Base-by-base conservation (phyloP, 2,797 vertebrate genomes). In the Cirrhinus mrigala region DNA sequence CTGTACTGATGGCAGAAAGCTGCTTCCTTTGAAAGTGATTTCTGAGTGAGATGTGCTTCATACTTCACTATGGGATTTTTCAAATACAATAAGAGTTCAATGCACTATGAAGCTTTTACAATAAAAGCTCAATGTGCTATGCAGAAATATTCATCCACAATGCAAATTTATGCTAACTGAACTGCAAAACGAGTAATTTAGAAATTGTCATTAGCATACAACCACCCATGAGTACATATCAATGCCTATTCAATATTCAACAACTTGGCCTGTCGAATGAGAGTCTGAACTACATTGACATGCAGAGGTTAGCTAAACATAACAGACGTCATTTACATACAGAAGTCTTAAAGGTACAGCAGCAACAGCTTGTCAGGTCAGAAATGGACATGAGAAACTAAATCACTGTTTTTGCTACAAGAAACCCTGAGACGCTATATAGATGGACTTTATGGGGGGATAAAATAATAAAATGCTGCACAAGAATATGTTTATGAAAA, bases 131-230 rank as follows among this genome's bases (percentile, higher is more conserved):
- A 75, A 14, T 16, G 15, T 64, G 29, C 14, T 29, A 16, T 76
- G 29, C 50, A 76, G 3, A 76, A 56, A 76, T 14, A 2, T 46
- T 11, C 8, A 18, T 24, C 2, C 14, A 2, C 12, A 78, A 62
- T 79, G 15, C 33, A 27, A 79, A 79, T 79, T 18, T 79, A 58
- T 79, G 56, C 22, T 11, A 79, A 62, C 15, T 24, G 10, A 62
- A 46, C 22, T 11, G 56, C 18, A 78, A 60, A 78, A 62, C 62
- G 24, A 24, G 76, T 62, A 0, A 58, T 18, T 78, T 33, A 10
- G 27, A 44, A 78, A 44, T 37, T 40, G 0, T 7, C 8, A n/a
- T 60, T 24, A 40, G n/a, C 8, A 60, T 44, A 18, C 22, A 44
- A 44, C 37, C 22, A 22, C 22, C 37, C 6, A 10, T 16, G 22